Percentiles rank a stretch among this genome's conserved stretches.
phyloP scores from a whole-genome alignment of 2,797 vertebrate species.

The Natrix natrix region DNA sequence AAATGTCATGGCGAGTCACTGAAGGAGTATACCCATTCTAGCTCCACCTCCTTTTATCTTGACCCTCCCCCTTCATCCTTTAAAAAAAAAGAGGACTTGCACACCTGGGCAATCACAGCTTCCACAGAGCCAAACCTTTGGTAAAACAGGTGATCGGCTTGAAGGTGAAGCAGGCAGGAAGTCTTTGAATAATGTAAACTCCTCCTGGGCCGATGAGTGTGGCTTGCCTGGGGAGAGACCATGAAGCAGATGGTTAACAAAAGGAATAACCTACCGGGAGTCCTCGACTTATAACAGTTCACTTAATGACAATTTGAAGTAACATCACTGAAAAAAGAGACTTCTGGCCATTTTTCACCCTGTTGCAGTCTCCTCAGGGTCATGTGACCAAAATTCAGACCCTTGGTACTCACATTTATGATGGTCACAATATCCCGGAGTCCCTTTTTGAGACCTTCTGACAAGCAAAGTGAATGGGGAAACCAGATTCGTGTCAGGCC shows the following conservation, averaged over 20 bases:
- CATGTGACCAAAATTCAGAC: too few species aligned
- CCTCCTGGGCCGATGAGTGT: slow-evolving; percentile 63
- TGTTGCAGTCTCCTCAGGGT: too few species aligned
- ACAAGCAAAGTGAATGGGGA: too few species aligned
- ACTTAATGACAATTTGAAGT: too few species aligned
- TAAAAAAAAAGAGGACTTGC: not conserved
- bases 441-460: too few species aligned
- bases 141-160: slow-evolving; percentile 77
- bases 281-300: too few species aligned
- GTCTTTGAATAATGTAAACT: slow-evolving; percentile 74
- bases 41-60: not conserved
- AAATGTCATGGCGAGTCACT: not conserved
- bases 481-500: too few species aligned
- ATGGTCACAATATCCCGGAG: too few species aligned
- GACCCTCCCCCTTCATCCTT: not conserved
- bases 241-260: not conserved
- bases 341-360: too few species aligned
- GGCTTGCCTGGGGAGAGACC: slow-evolving; percentile 59
- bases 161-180: slow-evolving; percentile 78
- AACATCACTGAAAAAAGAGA: too few species aligned
- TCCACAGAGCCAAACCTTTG: slow-evolving; percentile 74
- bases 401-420: too few species aligned
- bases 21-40: not conserved
- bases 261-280: not conserved
- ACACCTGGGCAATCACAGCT: slow-evolving; percentile 81